Evolutionary conservation across 2,888 invertebrate species (phyloP).

Genomic region (Heliconius charithonia): DNA sequence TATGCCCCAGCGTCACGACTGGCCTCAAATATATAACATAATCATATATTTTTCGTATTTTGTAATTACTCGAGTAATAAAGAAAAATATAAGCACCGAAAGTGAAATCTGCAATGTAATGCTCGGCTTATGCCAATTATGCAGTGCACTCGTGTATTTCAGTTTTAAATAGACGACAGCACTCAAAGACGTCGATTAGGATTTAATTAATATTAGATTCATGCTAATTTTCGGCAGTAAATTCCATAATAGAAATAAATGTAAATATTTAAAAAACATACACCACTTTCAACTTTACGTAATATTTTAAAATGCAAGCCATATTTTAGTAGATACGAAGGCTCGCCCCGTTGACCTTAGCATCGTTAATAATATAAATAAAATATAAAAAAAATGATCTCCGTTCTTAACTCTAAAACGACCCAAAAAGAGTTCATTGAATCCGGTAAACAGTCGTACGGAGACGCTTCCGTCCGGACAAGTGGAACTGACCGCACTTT

Average conservation of each 20-base stretch:
- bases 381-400: conserved; percentile 27
- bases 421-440: conserved; percentile 74
- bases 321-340: not conserved
- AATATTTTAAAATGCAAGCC: not conserved
- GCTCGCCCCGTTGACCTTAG: conserved; percentile 36
- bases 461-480: conserved; percentile 67
- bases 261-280: not conserved
- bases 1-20: too few relatives aligned
- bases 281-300: conserved; percentile 16
- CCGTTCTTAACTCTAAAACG: conserved; percentile 50
- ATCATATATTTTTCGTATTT: conserved; percentile 1
- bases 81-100: conserved; percentile 4
- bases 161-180: not conserved
- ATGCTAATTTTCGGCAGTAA: not conserved
- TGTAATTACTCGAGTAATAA: conserved; percentile 8
- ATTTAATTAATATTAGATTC: not conserved
- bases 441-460: conserved; percentile 70
- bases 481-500: conserved; percentile 56
- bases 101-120: conserved; percentile 21
- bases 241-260: not conserved
- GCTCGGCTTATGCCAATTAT: conserved; percentile 8
- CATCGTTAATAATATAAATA: conserved; percentile 42
- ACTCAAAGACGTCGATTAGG: not conserved
- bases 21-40: not conserved
- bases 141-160: not conserved